A percentile compares a stretch with the other conserved stretches of the same genome.
Evolutionary conservation across 2,797 vertebrate genomes (phyloP).

Genomic region (Micrastur ruficollis): DNA sequence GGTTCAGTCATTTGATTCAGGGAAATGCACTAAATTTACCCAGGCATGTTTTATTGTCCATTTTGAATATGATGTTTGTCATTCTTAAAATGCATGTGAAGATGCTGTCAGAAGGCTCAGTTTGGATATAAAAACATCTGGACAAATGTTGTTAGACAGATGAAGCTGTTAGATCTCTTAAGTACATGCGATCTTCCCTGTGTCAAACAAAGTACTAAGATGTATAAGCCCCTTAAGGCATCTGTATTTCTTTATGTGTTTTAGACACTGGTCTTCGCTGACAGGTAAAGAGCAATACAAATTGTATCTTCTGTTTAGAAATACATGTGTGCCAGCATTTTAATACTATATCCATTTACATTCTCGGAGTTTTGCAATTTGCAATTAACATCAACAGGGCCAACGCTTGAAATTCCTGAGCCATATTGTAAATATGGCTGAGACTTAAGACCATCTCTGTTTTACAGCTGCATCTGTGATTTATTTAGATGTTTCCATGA

Average conservation of each 20-base stretch:
- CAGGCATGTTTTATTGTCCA: background rate
- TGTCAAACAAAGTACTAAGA: background rate
- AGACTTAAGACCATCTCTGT: background rate
- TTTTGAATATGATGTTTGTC: background rate
- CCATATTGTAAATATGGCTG: background rate
- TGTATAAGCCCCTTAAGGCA: background rate
- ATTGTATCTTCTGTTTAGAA: background rate
- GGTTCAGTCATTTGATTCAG: background rate
- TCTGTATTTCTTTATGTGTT: background rate
- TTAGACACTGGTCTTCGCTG: background rate
- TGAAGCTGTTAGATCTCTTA: background rate
- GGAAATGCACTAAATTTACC: background rate
- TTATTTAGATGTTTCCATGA: background rate
- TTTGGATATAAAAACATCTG: background rate
- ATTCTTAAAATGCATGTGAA: conserved; percentile 25
- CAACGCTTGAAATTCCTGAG: background rate
- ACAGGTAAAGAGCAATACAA: background rate
- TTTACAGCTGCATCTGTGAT: background rate
- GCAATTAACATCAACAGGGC: background rate
- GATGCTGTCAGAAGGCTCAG: background rate
- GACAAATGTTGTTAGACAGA: background rate
- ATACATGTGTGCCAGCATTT: background rate
- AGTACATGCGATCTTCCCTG: background rate
- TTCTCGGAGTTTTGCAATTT: background rate
- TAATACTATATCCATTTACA: background rate